A percentile compares a stretch with the other conserved stretches of the same genome.
phyloP scores from a whole-genome alignment of 1,140 invertebrate genomes.

The Pseudomyrmex sp. region DNA sequence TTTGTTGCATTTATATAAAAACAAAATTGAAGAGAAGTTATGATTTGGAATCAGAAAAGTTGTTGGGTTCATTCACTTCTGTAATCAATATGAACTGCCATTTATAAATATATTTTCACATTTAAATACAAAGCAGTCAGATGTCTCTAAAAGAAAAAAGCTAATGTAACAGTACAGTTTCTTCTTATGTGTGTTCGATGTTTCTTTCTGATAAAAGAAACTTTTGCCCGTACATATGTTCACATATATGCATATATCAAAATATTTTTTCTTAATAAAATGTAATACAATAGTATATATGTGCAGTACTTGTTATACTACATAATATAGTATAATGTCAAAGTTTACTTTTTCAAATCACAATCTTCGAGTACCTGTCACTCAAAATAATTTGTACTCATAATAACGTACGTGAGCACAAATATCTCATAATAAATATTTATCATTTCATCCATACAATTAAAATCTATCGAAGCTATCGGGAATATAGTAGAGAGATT shows the following conservation, averaged over 20 bases:
- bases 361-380: constrained; percentile 39
- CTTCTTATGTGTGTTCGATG: background rate
- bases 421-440: constrained; percentile 23
- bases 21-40: background rate
- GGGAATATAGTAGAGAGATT: background rate
- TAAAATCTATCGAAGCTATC: constrained; percentile 16
- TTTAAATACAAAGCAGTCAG: background rate
- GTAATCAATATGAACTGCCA: constrained; percentile 33
- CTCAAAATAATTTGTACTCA: constrained; percentile 10
- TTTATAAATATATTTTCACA: constrained; percentile 21
- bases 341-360: constrained; percentile 32
- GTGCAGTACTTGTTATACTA: background rate
- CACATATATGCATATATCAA: constrained; percentile 59
- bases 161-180: background rate
- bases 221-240: background rate
- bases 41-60: too few relatives aligned
- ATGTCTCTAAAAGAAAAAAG: background rate
- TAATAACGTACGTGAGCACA: background rate
- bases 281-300: constrained; percentile 34
- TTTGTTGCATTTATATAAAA: background rate
- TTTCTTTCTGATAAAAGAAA: background rate
- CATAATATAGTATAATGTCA: constrained; percentile 24
- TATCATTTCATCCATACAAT: background rate
- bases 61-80: background rate
- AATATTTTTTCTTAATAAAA: constrained; percentile 67